These are phyloP conservation scores for Threskiornis aethiopicus DNA, from an alignment of 2,797 vertebrate genomes.

Conservation along the genomic window DNA sequence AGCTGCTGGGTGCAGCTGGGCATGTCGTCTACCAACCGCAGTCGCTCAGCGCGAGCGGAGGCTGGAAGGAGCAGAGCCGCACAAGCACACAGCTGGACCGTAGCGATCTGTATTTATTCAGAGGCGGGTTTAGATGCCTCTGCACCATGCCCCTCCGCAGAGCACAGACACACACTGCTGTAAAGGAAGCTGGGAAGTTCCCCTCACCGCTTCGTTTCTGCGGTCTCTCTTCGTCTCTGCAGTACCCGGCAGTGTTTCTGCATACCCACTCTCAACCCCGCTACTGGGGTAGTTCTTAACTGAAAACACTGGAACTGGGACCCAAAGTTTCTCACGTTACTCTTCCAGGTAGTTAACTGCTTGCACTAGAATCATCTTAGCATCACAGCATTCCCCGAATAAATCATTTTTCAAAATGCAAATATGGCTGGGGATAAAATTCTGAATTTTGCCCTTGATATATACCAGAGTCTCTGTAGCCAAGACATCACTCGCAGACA, in stretches of 20 bases:
- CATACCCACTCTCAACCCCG: background rate
- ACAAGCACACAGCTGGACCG: background rate
- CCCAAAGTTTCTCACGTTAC: background rate
- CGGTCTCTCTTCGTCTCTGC: background rate
- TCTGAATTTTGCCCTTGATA: background rate
- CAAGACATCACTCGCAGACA: background rate
- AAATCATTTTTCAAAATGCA: background rate
- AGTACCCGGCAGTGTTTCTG: background rate
- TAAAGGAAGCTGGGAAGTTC: background rate
- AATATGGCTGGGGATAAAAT: background rate
- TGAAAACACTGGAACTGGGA: background rate
- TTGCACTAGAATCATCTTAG: background rate
- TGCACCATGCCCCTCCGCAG: background rate
- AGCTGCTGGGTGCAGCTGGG: background rate
- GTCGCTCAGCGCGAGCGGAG: fast-evolving
- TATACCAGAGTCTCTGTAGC: background rate
- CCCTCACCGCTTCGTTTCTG: fast-evolving
- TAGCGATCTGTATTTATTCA: fast-evolving
- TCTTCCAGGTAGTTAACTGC: background rate
- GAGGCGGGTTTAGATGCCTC: background rate
- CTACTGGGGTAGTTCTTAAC: background rate
- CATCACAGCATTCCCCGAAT: background rate
- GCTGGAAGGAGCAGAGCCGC: background rate
- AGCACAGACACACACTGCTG: background rate
- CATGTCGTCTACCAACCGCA: fast-evolving